Base-by-base conservation (phyloP, 2,113 vertebrate genomes). In the Caretta caretta region DNA sequence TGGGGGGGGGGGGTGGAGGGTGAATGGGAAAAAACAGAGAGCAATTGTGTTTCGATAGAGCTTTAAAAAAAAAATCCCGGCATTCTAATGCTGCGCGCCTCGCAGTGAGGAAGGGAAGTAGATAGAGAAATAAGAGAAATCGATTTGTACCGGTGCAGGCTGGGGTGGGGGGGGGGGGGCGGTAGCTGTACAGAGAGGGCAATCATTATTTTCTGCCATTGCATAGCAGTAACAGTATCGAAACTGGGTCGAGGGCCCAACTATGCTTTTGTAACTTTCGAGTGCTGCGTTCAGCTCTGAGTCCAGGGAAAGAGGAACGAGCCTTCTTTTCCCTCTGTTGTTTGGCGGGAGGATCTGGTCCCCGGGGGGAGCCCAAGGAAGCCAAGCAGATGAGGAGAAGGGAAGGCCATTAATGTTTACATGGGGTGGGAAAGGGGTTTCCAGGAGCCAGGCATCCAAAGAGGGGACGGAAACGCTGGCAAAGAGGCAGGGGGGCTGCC, bases 191-290 rank as follows among this genome's bases (percentile, higher is more conserved):
- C 16, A 95, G 93, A 97, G 95, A 98, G 90, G 87, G 78, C 1
- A 12, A 65, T 80, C 96, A 16, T 97, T 98, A 95, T 98, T 97
- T 98, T 98, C 97, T 96, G 95, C 97, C 98, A 98, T 98, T 98
- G 97, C 98, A 98, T 97, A 97, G 92, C 93, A 95, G 69, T 96
- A 89, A 92, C 93, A 96, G 97, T 94, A 93, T 80, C 11, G 13
- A 95, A 97, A 92, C 82, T 75, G 94, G 96, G 95, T 16, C 65
- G 0, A 42, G 11, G 57, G 91, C 72, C 96, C 96, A 97, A 91
- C 83, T 98, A 94, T 98, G 98, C 98, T 98, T 98, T 98, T 98
- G 80, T 98, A 98, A 97, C 96, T 95, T 97, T 97, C 97, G 94
- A 97, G 97, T 98, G 98, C 98, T 98, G 98, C 96, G 95, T 97